Evolutionary conservation across 2,113 vertebrate genomes (phyloP), one percentile per base, ranked within the genome.

Genomic region (Hepsetus odoe): DNA sequence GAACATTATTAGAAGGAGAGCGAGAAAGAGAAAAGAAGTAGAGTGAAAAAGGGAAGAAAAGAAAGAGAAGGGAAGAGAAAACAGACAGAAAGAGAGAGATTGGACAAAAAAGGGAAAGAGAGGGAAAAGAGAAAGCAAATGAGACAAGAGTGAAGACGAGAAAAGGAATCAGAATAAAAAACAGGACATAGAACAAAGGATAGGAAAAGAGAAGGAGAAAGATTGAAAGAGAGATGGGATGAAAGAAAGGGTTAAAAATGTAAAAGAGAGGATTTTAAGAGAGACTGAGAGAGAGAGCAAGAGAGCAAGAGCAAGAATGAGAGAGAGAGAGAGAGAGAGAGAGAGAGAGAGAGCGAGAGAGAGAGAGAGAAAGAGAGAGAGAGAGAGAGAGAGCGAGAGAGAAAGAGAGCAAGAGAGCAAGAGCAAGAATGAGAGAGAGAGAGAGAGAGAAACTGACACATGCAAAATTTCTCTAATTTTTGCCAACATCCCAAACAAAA

Each of bases 21-120:
- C 55, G 22, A 42, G 5, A 38, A 26, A 28, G 68, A 65, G 7
- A 22, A 22, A 28, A 12, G 74, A 44, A 62, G 58, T 8, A 68
- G 42, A 83, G 28, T 46, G 74, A 40, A 66, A 16, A 69, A 73
- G 62, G 76, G 38, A 82, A 28, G 72, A 67, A 76, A 85, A 71
- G 77, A 79, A 77, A 86, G 53, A 71, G 53, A 72, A 66, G 69
- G 51, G 71, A 81, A 69, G 76, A 67, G 46, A 0, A 79, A n/a
- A n/a, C n/a, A n/a, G n/a, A n/a, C 82, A 78, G 74, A 70, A 85
- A 76, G 84, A 79, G 82, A 82, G 84, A 86, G 85, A 88, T 79
- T 81, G n/a, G 69, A 26, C 0, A 26, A 9, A 46, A 65, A 12
- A 53, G 28, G 55, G 33, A 75, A 38, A 28, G 1, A 67, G 46